A percentile compares a stretch with the other conserved stretches of the same genome.
Conservation (phyloP, 2,888 invertebrate genomes). For the Elysia crispata region DNA sequence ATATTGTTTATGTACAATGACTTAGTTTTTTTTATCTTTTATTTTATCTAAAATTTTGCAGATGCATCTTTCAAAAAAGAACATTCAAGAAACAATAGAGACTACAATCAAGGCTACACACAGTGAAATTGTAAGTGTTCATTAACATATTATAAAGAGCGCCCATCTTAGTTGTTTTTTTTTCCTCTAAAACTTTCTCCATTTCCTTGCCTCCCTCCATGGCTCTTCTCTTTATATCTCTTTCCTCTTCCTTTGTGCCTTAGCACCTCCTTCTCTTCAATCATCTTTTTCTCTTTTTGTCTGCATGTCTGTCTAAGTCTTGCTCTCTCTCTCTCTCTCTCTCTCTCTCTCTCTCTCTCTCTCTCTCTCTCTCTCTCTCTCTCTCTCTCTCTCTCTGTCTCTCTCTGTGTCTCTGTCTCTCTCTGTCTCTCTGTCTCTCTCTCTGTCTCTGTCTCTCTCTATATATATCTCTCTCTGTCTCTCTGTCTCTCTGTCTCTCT, state of each 20-base stretch:
- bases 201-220: too few species aligned
- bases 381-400: background rate
- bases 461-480: background rate
- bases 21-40: constrained; percentile 20
- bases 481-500: background rate
- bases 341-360: constrained; percentile 24
- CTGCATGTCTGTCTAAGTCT: too few species aligned
- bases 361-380: constrained; percentile 23
- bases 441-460: background rate
- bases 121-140: constrained; percentile 44
- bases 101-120: constrained; percentile 24
- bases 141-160: too few species aligned
- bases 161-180: too few species aligned
- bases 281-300: too few species aligned
- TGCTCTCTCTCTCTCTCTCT: constrained; percentile 10
- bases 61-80: constrained; percentile 60
- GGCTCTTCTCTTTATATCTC: too few species aligned
- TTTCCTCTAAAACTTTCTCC: too few species aligned
- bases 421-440: background rate
- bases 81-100: constrained; percentile 49
- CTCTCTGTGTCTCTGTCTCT: background rate
- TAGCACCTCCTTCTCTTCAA: too few species aligned
- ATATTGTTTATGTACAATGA: background rate
- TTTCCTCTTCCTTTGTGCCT: too few species aligned
- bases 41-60: constrained; percentile 46